Base-by-base conservation (phyloP, 2,113 vertebrate genomes). In the Sceloporus tristichus region DNA sequence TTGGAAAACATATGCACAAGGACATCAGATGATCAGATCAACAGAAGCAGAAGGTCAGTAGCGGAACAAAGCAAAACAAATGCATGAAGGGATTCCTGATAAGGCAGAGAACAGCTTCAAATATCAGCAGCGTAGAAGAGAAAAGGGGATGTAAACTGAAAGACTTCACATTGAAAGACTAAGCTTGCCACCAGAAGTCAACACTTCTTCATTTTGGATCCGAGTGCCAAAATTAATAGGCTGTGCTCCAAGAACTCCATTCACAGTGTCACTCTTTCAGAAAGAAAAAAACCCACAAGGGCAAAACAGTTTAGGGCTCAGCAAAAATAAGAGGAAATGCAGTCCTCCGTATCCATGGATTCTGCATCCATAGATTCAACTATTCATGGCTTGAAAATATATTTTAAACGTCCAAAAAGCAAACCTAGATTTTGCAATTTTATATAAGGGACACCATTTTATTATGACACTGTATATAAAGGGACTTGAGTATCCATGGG, bases 11-110 rank as follows among this genome's bases (percentile, higher is more conserved):
- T 5, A 11, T 16, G 7, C 19, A 56, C 79, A 87, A 87, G 86
- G 86, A 82, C 86, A 86, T 78, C 85, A 86, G 74, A 53, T 78
- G 77, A 86, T 66, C 85, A 66, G 75, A 86, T 78, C 80, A 87
- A n/a, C 40, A 79, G 62, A 86, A 75, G 71, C 3, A 76, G 86
- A 82, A 81, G 80, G 71, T 76, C 56, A n/a, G 38, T 11, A 19
- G 74, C 38, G 66, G 56, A 70, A 70, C 79, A 76, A 62, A 75
- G 56, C 86, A 48, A 48, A 48, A 62, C 25, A 34, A 29, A 71
- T 16, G 18, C 79, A 85, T 62, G 84, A 76, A 4, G 5, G 53
- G 83, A 75, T 76, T 27, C 62, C 34, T 1, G 54, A 85, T 76
- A 82, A 87, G 74, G n/a, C 74, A 66, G 27, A 34, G 16, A 77